These are phyloP conservation scores for Calephelis perditalis DNA, from an alignment of 2,888 invertebrate species.

Conservation along the genomic window DNA sequence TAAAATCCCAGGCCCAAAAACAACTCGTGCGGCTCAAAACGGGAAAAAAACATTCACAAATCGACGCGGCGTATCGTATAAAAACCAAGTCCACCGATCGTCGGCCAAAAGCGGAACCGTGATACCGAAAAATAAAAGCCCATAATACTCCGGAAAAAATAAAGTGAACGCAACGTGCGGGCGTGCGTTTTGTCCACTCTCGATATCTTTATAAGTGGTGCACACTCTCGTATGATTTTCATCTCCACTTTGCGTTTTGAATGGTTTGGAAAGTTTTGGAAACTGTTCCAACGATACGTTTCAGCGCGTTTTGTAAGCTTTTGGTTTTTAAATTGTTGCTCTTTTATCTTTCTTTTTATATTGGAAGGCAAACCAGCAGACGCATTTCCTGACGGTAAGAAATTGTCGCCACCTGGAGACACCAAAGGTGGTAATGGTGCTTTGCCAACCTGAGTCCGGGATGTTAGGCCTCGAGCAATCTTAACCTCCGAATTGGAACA, in stretches of 20 bases:
- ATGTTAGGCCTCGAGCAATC: too few species aligned
- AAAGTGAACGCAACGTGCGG: constrained; percentile 51
- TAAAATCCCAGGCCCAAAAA: constrained; percentile 72
- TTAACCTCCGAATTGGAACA: too few species aligned
- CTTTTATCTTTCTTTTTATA: too few species aligned
- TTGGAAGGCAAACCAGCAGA: too few species aligned
- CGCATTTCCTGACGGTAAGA: too few species aligned
- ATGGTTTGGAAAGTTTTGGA: constrained; percentile 16
- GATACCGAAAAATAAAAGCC: constrained; percentile 77
- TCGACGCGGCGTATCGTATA: constrained; percentile 67
- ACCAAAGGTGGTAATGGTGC: too few species aligned
- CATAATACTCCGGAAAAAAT: constrained; percentile 69
- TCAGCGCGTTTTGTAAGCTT: constrained; percentile 11
- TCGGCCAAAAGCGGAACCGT: constrained; percentile 74
- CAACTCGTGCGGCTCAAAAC: constrained; percentile 66
- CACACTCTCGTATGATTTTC: constrained; percentile 32
- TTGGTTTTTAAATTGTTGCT: background rate
- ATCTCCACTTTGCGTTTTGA: constrained; percentile 24
- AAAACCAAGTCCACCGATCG: constrained; percentile 70
- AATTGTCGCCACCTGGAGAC: too few species aligned
- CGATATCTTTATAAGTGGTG: constrained; percentile 60
- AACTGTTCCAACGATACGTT: constrained; percentile 3
- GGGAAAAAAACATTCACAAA: constrained; percentile 68
- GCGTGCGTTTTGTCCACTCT: constrained; percentile 42
- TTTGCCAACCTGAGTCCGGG: too few species aligned